Conservation (phyloP, 1,140 invertebrate genomes). For the Cherax destructor region DNA sequence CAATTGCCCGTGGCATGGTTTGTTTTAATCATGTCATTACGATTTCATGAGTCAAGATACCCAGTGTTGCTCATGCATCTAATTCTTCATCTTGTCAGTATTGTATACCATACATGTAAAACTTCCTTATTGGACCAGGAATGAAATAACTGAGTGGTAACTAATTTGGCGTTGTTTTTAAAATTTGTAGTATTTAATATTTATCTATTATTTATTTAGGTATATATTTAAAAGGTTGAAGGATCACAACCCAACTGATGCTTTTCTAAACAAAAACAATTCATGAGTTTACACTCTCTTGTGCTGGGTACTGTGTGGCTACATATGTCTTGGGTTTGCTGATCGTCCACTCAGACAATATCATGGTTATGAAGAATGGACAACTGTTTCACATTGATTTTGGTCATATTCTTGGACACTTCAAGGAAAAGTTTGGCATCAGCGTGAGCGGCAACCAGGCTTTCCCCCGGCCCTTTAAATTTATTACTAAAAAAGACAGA, state of each 20-base stretch:
- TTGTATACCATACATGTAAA: too few species aligned
- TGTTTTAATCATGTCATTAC: too few species aligned
- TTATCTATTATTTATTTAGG: not conserved
- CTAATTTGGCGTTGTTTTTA: not conserved
- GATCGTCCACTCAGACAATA: slow-evolving; percentile 82
- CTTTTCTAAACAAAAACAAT: slow-evolving; percentile 77
- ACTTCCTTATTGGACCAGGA: too few species aligned
- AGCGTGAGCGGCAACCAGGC: slow-evolving; percentile 81
- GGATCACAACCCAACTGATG: slow-evolving; percentile 76
- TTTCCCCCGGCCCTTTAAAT: too few species aligned
- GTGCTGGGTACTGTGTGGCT: slow-evolving; percentile 82
- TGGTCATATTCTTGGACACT: slow-evolving; percentile 81
- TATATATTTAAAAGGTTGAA: slow-evolving; percentile 74
- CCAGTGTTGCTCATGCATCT: too few species aligned
- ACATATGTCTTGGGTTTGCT: slow-evolving; percentile 80
- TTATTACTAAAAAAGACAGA: slow-evolving; percentile 77
- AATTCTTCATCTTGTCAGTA: too few species aligned
- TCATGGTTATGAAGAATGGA: slow-evolving; percentile 80
- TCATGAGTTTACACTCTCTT: slow-evolving; percentile 80
- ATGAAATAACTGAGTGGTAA: not conserved
- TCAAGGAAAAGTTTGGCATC: slow-evolving; percentile 82
- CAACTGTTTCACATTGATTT: slow-evolving; percentile 82
- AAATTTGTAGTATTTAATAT: not conserved
- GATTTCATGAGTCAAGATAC: too few species aligned
- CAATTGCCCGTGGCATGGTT: too few species aligned